phyloP scores from a whole-genome alignment of 2,797 vertebrate species.

The Enteromius mattozi region DNA sequence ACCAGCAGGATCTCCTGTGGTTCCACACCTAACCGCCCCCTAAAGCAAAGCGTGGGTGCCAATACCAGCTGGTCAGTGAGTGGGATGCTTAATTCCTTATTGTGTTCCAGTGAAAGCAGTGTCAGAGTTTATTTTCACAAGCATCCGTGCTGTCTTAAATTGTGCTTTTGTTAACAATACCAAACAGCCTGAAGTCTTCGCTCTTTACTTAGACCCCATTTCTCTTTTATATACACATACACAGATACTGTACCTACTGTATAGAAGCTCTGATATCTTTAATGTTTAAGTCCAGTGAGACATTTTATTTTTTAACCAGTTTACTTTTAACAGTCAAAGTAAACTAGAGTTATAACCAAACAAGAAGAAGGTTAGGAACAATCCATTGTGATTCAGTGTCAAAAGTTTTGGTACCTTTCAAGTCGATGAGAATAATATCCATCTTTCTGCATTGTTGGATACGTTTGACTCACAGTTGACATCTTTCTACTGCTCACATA shows the following conservation, averaged over 20 bases:
- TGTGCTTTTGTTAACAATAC: slow-evolving; percentile 11
- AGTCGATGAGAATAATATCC: not conserved
- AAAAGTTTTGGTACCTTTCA: not conserved
- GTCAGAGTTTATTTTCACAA: slow-evolving; percentile 32
- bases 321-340: not conserved
- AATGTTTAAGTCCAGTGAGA: not conserved
- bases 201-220: not conserved
- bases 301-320: not conserved
- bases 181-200: not conserved
- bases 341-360: not conserved
- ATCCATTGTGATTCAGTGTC: not conserved
- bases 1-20: slow-evolving; percentile 69
- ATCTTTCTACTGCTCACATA: not conserved
- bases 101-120: slow-evolving; percentile 46
- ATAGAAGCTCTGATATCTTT: not conserved
- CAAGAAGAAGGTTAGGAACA: not conserved
- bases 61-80: slow-evolving; percentile 80
- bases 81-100: slow-evolving; percentile 73
- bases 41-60: slow-evolving; percentile 76
- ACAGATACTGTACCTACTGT: not conserved
- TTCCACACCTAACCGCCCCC: slow-evolving; percentile 64
- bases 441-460: not conserved
- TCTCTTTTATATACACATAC: not conserved
- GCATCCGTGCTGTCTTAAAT: not conserved
- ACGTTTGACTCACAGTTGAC: not conserved